These are phyloP conservation scores for Nephrotoma flavescens DNA, from an alignment of 2,888 invertebrate species.

Conservation along the genomic window DNA sequence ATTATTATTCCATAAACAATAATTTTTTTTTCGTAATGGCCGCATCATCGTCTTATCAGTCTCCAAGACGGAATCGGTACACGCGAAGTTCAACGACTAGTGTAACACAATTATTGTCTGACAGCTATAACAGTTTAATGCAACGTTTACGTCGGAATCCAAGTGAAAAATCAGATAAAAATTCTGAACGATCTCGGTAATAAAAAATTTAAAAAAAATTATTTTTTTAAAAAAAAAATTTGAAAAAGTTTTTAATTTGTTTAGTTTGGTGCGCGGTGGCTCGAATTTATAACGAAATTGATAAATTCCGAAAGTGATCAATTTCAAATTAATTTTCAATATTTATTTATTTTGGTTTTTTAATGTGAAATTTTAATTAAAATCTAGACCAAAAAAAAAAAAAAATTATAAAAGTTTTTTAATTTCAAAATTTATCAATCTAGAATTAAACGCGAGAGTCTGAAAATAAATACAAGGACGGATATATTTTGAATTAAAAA, in stretches of 20 bases:
- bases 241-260: neutral
- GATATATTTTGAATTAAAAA: neutral
- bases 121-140: constrained; percentile 73
- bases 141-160: constrained; percentile 68
- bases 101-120: constrained; percentile 72
- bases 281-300: neutral
- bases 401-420: neutral
- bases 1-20: neutral
- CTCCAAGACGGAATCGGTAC: constrained; percentile 51
- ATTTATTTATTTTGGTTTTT: neutral
- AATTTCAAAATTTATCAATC: neutral
- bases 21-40: constrained; percentile 15
- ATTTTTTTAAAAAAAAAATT: neutral
- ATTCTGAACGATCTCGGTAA: constrained; percentile 4
- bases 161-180: constrained; percentile 46
- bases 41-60: constrained; percentile 24
- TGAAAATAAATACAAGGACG: constrained; percentile 5
- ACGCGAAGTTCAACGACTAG: constrained; percentile 63
- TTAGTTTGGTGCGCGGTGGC: neutral
- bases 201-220: neutral
- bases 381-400: neutral
- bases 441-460: neutral
- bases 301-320: neutral
- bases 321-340: neutral
- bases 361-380: neutral